Percentiles rank a stretch among this genome's conserved stretches.
Evolutionary conservation across 2,888 invertebrate species (phyloP).

Genomic region (Drepana falcataria): DNA sequence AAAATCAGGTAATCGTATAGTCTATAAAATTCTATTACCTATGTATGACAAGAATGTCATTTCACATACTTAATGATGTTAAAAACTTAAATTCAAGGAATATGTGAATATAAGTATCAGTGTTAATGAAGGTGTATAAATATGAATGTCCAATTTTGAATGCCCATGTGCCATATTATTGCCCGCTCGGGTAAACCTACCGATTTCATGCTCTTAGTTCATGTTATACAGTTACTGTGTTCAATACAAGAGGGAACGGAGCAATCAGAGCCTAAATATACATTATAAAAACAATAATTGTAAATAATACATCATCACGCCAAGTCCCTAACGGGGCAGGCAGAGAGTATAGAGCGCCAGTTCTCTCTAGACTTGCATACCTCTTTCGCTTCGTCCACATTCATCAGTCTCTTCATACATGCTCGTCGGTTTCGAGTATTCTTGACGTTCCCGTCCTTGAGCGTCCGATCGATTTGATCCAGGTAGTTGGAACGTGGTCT

Average conservation of each 20-base stretch:
- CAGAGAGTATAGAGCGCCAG: too few species aligned
- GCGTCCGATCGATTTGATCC: too few species aligned
- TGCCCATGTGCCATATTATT: slow-evolving; percentile 68
- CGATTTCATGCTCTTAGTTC: slow-evolving; percentile 31
- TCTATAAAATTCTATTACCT: too few species aligned
- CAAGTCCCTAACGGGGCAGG: too few species aligned
- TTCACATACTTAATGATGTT: background rate
- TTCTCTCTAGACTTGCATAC: too few species aligned
- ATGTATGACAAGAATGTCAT: too few species aligned
- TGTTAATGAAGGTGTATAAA: slow-evolving; percentile 48
- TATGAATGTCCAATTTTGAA: slow-evolving; percentile 47
- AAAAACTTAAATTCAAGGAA: slow-evolving; percentile 18
- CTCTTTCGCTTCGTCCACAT: too few species aligned
- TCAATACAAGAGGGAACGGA: slow-evolving; percentile 1
- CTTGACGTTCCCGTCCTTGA: too few species aligned
- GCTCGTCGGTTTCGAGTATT: too few species aligned
- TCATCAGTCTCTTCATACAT: too few species aligned
- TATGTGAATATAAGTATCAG: slow-evolving; percentile 32
- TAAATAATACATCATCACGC: background rate
- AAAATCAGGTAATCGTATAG: too few species aligned
- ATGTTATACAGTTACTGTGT: slow-evolving; percentile 6
- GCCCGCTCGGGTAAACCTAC: slow-evolving; percentile 52
- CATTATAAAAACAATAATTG: slow-evolving; percentile 2
- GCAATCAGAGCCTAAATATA: slow-evolving; percentile 1
- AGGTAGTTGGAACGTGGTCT: too few species aligned